Base-by-base conservation (phyloP, 1,140 invertebrate species). In the Lepidostoma basale region DNA sequence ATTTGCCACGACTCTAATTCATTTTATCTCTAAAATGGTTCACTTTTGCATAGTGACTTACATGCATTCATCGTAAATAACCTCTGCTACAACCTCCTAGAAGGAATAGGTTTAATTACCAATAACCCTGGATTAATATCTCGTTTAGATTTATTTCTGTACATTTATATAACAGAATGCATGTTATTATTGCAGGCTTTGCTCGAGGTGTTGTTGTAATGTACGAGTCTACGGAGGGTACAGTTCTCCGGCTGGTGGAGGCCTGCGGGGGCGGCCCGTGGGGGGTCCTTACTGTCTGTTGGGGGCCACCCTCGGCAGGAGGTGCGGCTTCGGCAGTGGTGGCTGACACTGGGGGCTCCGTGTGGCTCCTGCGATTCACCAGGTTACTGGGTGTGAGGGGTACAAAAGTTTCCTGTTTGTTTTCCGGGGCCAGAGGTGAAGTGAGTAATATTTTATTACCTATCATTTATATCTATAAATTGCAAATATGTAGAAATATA, bases 301-400 rank as follows among this genome's bases (percentile, higher is more conserved):
- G 88, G 85, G 67, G 45, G 3, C 59, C 67, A 25, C 80, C 84
- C 23, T 81, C 77, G 0, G 75, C 75, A 2, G 81, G 83, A 20
- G 83, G 80, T 0, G 66, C 75, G 20, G 75, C 78, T 26, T 77
- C 94, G 47, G 77, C 94, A 52, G 80, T 98, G 12, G 93, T 94
- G 49, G 91, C 94, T 18, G 97, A 99, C 78, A 97, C 94, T 66
- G 96, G 96, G 12, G 97, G 97, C 1, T 98, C 95, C n/a, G 96
- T 99, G 2, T 99, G 97, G 87, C 92, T 98, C 74, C 84, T 99
- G 10, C 92, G 89, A 75, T 96, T 98, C 75, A 95, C 93, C 72
- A 84, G 95, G 62, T 89, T 93, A 5, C 87, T 98, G 75, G 96
- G 96, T 3, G 90, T 97, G 3, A 84, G 96, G 58, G 91, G 91